Base-by-base conservation (phyloP, 2,888 invertebrate genomes). In the Polia nebulosa region DNA sequence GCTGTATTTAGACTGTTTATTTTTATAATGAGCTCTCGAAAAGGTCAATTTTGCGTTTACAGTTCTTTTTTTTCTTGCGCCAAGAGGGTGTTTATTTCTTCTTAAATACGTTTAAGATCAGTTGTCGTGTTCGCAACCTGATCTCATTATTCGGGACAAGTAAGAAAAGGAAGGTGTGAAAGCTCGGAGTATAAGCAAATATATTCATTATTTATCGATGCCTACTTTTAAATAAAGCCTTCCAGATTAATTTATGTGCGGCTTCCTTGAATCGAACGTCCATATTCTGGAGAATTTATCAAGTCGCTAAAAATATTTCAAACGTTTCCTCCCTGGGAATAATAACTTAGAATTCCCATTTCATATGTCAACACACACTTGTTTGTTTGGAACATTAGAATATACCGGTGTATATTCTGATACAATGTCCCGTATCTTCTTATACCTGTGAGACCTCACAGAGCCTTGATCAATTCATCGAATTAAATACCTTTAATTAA, bases 401-500 rank as follows among this genome's bases (percentile, higher is more conserved):
- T 61, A 77, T 59, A 61, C 44, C 34, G n/a, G 59, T 72, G 64
- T 71, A 58, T 68, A 79, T 66, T 76, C 59, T 67, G 66, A 66
- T 73, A 59, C 53, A 79, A 76, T 76, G 59, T 75, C 69, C 58
- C 70, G 65, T 72, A 72, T 75, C 72, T 86, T 81, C 62, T 72
- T 73, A 76, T 76, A 78, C 60, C 66, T 83, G 76, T 65, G 57
- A 64, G 93, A 92, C 92, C 93, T 82, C 93, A 94, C 93, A 90
- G 87, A 84, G 79, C 76, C 87, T 86, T 87, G 88, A 91, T 91
- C 89, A 90, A 90, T 92, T 90, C 88, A 84, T 87, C 85, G 90
- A 90, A 91, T 90, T 92, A 92, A 93, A 92, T 92, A 88, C 85
- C 83, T 87, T 87, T 94, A 93, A 95, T 94, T 94, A 94, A 93